Conservation (phyloP, 2,797 vertebrate species). For the Crossoptilon crossoptilon region DNA sequence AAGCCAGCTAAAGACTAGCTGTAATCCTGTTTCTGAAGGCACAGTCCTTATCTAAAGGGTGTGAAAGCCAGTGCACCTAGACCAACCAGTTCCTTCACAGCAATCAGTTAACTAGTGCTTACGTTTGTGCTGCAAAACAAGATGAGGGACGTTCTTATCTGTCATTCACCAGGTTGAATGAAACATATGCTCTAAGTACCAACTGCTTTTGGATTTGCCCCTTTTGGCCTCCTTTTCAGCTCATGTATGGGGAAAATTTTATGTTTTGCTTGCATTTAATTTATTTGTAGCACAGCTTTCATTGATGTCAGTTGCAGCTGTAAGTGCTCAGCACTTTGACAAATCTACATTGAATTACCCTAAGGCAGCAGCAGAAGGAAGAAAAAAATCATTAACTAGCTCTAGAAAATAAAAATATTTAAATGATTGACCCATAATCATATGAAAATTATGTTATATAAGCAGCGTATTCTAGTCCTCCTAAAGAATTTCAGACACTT, state of each 20-base stretch:
- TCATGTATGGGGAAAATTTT: not conserved
- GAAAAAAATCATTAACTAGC: not conserved
- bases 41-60: not conserved
- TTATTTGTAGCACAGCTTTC: not conserved
- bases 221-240: not conserved
- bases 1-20: not conserved
- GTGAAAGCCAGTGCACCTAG: not conserved
- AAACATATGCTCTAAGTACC: not conserved
- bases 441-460: not conserved
- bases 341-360: not conserved
- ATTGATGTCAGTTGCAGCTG: not conserved
- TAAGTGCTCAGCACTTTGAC: not conserved
- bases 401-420: not conserved
- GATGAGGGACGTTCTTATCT: not conserved
- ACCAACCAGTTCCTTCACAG: not conserved
- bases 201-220: not conserved
- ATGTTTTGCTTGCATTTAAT: not conserved
- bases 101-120: not conserved
- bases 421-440: not conserved
- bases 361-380: not conserved
- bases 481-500: not conserved
- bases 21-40: not conserved
- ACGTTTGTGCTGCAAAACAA: not conserved
- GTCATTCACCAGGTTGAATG: not conserved
- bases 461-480: not conserved